phyloP scores from a whole-genome alignment of 1,140 invertebrate genomes.

The Drosophila yakuba region DNA sequence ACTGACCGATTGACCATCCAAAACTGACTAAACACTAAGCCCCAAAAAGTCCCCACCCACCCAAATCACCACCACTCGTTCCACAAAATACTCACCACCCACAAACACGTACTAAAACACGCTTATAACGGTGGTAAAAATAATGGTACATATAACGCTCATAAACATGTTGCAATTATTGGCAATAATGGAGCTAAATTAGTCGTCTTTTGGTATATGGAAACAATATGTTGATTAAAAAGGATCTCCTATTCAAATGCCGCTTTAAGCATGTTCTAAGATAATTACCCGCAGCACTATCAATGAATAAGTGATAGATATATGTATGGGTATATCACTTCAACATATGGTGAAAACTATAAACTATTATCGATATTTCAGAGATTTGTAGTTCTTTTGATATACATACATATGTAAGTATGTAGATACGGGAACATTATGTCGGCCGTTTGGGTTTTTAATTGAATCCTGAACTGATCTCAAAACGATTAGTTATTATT shows the following conservation, averaged over 20 bases:
- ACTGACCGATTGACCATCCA: conserved; percentile 14
- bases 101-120: background rate
- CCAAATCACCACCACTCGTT: background rate
- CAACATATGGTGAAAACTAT: background rate
- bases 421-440: background rate
- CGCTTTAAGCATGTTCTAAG: background rate
- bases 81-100: background rate
- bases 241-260: background rate
- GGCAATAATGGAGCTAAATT: background rate
- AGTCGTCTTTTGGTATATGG: background rate
- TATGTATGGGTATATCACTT: background rate
- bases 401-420: background rate
- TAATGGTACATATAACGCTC: background rate
- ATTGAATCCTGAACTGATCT: background rate
- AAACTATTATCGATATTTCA: background rate
- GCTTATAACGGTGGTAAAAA: conserved; percentile 1
- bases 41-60: conserved; percentile 1
- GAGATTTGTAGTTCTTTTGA: background rate
- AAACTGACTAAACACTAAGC: conserved; percentile 19
- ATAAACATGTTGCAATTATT: background rate
- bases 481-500: background rate
- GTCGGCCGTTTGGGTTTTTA: background rate
- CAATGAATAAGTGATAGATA: background rate
- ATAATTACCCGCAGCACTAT: background rate
- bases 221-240: background rate